These are phyloP conservation scores for Regulus satrapa DNA, from an alignment of 2,113 vertebrate genomes.

Conservation along the genomic window DNA sequence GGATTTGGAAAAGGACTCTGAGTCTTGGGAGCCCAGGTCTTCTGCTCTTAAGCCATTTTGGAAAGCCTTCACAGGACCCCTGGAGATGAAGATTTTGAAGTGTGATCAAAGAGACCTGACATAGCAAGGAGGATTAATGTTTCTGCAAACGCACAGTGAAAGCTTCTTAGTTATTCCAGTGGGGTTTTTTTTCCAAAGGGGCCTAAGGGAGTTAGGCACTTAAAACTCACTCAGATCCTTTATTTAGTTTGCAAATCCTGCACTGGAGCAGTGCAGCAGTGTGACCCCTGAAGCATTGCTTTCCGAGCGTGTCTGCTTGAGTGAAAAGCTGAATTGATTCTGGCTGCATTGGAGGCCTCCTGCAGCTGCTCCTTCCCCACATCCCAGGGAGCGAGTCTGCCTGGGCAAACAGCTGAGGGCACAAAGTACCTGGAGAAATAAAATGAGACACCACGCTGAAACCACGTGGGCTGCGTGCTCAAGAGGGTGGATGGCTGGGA, in stretches of 20 bases:
- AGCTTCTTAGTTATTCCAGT: not conserved
- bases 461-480: rapidly evolving
- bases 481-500: rapidly evolving
- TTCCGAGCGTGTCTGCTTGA: not conserved
- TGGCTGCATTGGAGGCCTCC: not conserved
- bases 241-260: slow-evolving; percentile 34
- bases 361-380: slow-evolving; percentile 6
- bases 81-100: slow-evolving; percentile 16
- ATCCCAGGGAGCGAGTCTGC: rapidly evolving
- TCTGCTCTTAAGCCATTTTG: not conserved
- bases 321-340: slow-evolving; percentile 28
- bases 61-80: not conserved
- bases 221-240: not conserved
- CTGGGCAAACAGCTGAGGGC: not conserved
- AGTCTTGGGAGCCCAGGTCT: not conserved
- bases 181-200: not conserved
- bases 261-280: not conserved
- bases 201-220: slow-evolving; percentile 44
- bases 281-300: not conserved
- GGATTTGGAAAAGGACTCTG: not conserved
- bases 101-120: slow-evolving; percentile 13
- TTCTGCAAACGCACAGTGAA: not conserved
- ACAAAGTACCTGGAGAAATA: not conserved
- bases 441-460: not conserved
- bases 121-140: slow-evolving; percentile 22